Evolutionary conservation across 2,888 invertebrate species (phyloP), one percentile per base, ranked within the genome.

Genomic region (Liposcelis brunnea): DNA sequence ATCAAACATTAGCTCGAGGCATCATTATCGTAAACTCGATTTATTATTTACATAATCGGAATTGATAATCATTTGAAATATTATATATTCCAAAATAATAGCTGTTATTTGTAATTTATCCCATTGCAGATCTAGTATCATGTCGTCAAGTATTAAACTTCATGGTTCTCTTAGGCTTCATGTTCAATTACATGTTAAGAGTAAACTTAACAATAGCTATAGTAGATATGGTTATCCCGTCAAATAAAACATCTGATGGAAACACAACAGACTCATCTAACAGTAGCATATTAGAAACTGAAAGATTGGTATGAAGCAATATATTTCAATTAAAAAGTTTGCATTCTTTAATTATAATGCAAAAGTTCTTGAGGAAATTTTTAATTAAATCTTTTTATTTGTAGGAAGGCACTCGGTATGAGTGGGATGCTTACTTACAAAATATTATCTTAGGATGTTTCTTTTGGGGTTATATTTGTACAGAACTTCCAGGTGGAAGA

Each of bases 401-500:
- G 4, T 52, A 53, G 5, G 44, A 47, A 3, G 55, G 56, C 44
- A 55, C 58, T 5, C 71, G 73, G 50, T 89, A 82, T 64, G 61
- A 72, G 16, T 90, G 89, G 89, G 74, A 80, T 59, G 74, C 76
- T 47, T 74, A 79, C 54, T 74, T 82, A 56, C 80, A 80, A 58
- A 89, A 89, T 56, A 70, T 79, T 49, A 74, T 90, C 36, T 68
- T 87, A 19, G 86, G 87, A 34, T 78, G 80, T 55, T 91, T 91
- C 71, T 91, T 85, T 70, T 90, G 86, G 81, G 90, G 90, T 10
- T 90, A 91, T 63, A 76, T 90, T 38, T 70, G 86, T 48, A 89
- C 89, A 50, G 90, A 90, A 63, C 64, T 90, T 50, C 90, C 89
- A 2, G 90, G 89, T 15, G 90, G 90, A 44, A 72, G 84, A 53